These are phyloP conservation scores for Xenopus petersii DNA, from an alignment of 2,797 vertebrate genomes.

Conservation along the genomic window DNA sequence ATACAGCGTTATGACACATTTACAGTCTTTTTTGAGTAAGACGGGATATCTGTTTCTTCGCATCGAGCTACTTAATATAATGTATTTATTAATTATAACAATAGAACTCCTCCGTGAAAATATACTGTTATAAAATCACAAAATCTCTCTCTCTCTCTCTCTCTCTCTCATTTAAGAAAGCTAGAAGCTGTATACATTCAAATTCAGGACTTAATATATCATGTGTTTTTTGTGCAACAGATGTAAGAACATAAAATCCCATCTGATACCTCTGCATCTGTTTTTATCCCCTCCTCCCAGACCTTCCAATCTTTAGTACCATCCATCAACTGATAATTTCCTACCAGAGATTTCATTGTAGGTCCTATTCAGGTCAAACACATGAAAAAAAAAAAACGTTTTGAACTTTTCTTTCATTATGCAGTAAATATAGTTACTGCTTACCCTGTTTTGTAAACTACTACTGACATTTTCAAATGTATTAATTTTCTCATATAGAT, in stretches of 20 bases:
- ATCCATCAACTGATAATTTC: slow-evolving; percentile 35
- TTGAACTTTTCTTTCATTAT: not conserved
- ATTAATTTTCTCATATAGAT: slow-evolving; percentile 36
- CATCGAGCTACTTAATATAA: not conserved
- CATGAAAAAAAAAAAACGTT: slow-evolving; percentile 4
- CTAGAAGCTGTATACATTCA: not conserved
- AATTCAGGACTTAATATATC: slow-evolving; percentile 36
- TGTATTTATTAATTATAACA: not conserved
- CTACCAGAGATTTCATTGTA: slow-evolving; percentile 13
- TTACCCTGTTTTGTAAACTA: slow-evolving; percentile 12
- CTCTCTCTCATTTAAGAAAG: not conserved
- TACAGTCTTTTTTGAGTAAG: not conserved
- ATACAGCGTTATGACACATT: not conserved
- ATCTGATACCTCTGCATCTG: slow-evolving; percentile 42
- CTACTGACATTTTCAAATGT: slow-evolving; percentile 32
- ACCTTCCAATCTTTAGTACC: slow-evolving; percentile 30
- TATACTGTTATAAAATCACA: no score
- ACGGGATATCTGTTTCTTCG: not conserved
- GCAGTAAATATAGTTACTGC: slow-evolving; percentile 10
- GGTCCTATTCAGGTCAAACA: slow-evolving; percentile 7
- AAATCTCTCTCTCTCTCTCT: no score
- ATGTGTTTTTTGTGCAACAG: slow-evolving; percentile 34
- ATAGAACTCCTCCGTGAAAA: no score
- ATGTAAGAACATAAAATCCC: slow-evolving; percentile 39
- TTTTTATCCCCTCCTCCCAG: not conserved